Percentiles rank a stretch among this genome's conserved stretches.
Conservation (phyloP, 2,888 invertebrate genomes). For the Eilema caniola region DNA sequence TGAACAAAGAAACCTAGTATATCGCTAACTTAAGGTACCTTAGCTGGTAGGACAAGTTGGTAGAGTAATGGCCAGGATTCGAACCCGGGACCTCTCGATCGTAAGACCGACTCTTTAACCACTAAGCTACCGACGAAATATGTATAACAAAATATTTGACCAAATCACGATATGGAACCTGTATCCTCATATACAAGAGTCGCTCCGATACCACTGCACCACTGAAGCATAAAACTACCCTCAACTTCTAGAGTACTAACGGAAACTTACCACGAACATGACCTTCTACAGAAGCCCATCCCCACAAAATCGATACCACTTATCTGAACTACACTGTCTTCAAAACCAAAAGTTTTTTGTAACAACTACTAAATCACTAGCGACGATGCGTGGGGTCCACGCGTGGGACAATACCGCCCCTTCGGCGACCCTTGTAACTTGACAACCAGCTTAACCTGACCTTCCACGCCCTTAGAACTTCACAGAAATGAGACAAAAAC, state of each 20-base stretch:
- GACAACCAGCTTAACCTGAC: conserved; percentile 49
- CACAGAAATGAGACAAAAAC: conserved; percentile 34
- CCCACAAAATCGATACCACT: conserved; percentile 42
- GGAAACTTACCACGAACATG: conserved; percentile 7
- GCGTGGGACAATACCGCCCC: conserved; percentile 76
- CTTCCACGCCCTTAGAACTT: conserved; percentile 41
- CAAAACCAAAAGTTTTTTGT: conserved; percentile 62
- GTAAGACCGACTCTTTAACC: too few species aligned
- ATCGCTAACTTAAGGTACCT: too few species aligned
- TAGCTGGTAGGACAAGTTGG: too few species aligned
- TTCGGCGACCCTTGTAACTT: conserved; percentile 61
- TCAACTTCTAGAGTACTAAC: background rate
- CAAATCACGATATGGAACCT: too few species aligned
- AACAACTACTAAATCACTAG: conserved; percentile 81
- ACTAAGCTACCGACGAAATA: too few species aligned
- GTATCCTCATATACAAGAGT: background rate
- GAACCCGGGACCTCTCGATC: too few species aligned
- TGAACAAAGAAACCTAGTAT: too few species aligned
- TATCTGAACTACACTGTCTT: conserved; percentile 42
- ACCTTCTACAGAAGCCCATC: conserved; percentile 24
- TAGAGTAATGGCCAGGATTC: too few species aligned
- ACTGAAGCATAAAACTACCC: background rate
- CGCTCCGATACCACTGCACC: background rate
- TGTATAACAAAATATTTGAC: too few species aligned
- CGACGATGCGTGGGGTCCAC: conserved; percentile 82